Evolutionary conservation across 2,888 invertebrate genomes (phyloP), one percentile per base, ranked within the genome.

Genomic region (Ypsolopha sequella): DNA sequence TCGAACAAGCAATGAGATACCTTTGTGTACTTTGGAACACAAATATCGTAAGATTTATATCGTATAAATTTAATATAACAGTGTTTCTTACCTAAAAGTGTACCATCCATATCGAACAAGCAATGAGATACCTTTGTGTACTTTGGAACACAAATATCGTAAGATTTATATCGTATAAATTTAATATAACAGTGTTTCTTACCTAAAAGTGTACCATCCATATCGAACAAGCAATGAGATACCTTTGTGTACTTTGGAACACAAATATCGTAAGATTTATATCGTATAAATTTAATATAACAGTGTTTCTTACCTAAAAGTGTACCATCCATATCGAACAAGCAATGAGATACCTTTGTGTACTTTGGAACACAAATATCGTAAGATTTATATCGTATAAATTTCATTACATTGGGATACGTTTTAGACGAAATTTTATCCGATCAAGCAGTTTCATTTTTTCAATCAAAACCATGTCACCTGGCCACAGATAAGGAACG

Each of bases 141-240:
- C 24, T n/a, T 38, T 24, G 24, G 24, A 24, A 24, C 24, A 24
- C 4, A 24, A 24, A 24, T 24, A 24, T 24, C 4, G 4, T 24
- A 3, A 24, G 2, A 3, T 24, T 24, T 24, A 24, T 24, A 24
- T 24, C 24, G n/a, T n/a, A n/a, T n/a, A n/a, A n/a, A n/a, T n/a
- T n/a, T n/a, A n/a, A n/a, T n/a, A n/a, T n/a, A n/a, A n/a, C n/a
- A n/a, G n/a, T n/a, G n/a, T n/a, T n/a, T 43, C 63, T 56, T 56
- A 78, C 80, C 72, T 2, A 80, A 58, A n/a, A 80, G 56, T 0
- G 80, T 80, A 0, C 80, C 80, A 52, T 80, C 80, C 61, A 80
- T 53, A 54, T 80, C 80, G 33, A 80, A 80, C 6, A 80, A 48
- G 36, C 80, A 80, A 51, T 80, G 80, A 0, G 79, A 76, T 0